Evolutionary conservation across 2,797 vertebrate species (phyloP), one percentile per base, ranked within the genome.

Genomic region (Sardinella longiceps): DNA sequence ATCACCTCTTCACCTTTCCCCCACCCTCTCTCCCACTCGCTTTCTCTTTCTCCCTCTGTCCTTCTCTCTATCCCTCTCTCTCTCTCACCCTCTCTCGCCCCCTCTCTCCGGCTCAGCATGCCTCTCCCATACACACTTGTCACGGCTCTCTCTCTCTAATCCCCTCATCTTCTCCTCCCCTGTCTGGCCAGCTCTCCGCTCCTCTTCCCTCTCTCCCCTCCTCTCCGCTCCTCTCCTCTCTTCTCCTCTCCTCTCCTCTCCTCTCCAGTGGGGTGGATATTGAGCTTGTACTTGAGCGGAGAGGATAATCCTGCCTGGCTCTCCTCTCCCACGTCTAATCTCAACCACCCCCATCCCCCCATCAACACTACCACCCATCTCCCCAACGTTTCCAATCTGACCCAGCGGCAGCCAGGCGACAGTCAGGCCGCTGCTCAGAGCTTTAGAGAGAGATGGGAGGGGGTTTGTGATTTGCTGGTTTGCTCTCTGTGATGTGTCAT

Each of bases 11-110:
- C 33, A 45, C 25, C 80, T 10, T 51, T 58, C 18, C n/a, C 80
- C 0, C 48, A 20, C 20, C 82, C 51, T 88, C 45, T 48, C 43
- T 82, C 46, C 56, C 82, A 81, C 80, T 80, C 81, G 46, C 70
- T 77, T n/a, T n/a, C n/a, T n/a, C 80, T 80, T 48, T 81, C 70
- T 28, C 53, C 66, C 74, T 66, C n/a, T n/a, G 18, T 86, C 25
- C 60, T 88, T 88, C 87, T 90, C 80, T 48, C 60, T 51, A 25
- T 56, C 25, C 2, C 85, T 85, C 83, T 80, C 14, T 77, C 53
- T 51, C 28, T 80, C 80, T 6, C 85, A 85, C 86, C 28, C 53
- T 0, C 46, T 85, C 84, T 80, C 77, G 83, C 90, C 25, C 14
- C 14, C 48, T 37, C 80, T 51, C 25, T 82, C 46, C 12, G 15